A percentile compares a stretch with the other conserved stretches of the same genome.
phyloP scores from a whole-genome alignment of 2,113 vertebrate species.

The Leucosticte australis region DNA sequence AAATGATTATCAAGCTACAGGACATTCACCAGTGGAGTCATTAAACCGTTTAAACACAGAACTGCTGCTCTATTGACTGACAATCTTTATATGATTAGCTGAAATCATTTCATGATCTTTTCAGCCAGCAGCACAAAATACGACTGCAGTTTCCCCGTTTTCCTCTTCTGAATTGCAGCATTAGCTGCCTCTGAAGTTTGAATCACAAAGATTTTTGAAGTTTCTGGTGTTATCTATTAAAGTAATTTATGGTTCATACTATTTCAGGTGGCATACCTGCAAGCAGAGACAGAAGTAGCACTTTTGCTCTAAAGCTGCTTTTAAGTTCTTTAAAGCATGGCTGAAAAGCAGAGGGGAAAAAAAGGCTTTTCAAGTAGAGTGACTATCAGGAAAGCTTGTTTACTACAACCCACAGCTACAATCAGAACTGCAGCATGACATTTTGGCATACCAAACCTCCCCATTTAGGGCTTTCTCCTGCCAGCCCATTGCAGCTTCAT shows the following conservation, averaged over 20 bases:
- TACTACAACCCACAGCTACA: background rate
- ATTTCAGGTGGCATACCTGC: background rate
- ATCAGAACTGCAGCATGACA: background rate
- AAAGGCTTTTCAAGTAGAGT: background rate
- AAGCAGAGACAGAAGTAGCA: background rate
- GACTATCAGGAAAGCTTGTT: background rate
- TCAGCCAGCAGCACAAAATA: background rate
- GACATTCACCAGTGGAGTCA: background rate
- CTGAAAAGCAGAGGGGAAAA: background rate
- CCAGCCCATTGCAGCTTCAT: background rate
- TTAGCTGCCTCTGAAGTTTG: conserved; percentile 11
- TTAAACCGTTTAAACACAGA: conserved; percentile 9
- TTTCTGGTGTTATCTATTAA: background rate
- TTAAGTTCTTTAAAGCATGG: background rate
- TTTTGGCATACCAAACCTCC: background rate
- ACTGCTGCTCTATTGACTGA: background rate
- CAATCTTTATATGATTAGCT: background rate
- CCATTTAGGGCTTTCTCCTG: background rate
- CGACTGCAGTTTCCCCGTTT: background rate
- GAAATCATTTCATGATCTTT: background rate
- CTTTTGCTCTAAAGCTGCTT: background rate
- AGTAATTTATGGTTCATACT: background rate
- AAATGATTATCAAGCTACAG: conserved; percentile 19
- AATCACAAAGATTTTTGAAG: conserved; percentile 10
- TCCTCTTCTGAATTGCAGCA: background rate